Evolutionary conservation across 2,797 vertebrate species (phyloP), one percentile per base, ranked within the genome.

Genomic region (Melanotaenia maccullochi): DNA sequence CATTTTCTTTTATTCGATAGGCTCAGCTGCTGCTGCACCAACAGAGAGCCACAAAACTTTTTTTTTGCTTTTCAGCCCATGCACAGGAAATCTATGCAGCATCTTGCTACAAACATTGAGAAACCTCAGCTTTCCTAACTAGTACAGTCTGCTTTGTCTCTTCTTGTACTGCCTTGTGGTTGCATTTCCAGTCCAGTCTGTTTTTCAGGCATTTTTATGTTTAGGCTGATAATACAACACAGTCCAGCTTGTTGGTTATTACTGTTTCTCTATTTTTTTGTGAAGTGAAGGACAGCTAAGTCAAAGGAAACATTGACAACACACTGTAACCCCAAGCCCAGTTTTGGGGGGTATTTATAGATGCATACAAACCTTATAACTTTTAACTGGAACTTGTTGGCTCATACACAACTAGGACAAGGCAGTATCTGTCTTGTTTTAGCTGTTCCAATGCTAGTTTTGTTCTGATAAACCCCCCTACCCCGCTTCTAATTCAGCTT

Each of bases 271-370:
- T 61, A 5, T 68, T 79, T 66, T 25, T 64, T 33, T 57, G 5
- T 36, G 22, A 57, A 60, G 30, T 62, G 32, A 61, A 72, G 30
- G 18, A 63, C 63, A 32, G 16, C 24, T 3, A 24, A 16, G 3
- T 57, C 13, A 30, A 33, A 9, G 30, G 28, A 65, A 22, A 42
- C 1, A 4, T 32, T 47, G 40, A 42, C 16, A 2, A 56, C 3
- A 35, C 8, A 75, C 20, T 5, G 25, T 72, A 28, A 60, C 66
- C 82, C 42, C 18, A 11, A 36, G 35, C 9, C 30, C 4, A 16
- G 65, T 74, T 75, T 28, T 68, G 47, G 40, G 52, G 35, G 64
- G 38, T 49, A 71, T 83, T 76, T 73, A 0, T 5, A 79, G 67
- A 36, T 16, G 7, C 30, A 12, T 24, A 13, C 51, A 25, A 24